A percentile compares a stretch with the other conserved stretches of the same genome.
Conservation (phyloP, 2,113 vertebrate genomes). For the Rhagologus leucostigma region DNA sequence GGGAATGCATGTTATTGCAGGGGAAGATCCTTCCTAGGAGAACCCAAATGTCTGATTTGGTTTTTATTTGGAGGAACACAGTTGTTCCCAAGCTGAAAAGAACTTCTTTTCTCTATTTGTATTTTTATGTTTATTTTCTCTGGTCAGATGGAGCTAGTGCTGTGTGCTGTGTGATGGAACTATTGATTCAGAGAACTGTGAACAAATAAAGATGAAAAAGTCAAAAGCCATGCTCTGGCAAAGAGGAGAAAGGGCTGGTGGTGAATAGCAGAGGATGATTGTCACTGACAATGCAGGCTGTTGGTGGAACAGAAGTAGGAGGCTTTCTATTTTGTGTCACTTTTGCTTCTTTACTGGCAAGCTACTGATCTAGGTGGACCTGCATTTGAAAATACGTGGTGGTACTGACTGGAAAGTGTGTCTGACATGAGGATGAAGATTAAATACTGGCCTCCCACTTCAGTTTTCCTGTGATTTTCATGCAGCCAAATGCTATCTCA, state of each 20-base stretch:
- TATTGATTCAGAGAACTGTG: conserved; percentile 1
- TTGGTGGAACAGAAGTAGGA: background rate
- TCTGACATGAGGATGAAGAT: background rate
- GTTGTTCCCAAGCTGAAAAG: background rate
- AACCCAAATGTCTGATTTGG: fast-evolving
- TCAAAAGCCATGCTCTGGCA: background rate
- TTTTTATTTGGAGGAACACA: background rate
- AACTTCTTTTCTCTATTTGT: background rate
- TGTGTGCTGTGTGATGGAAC: background rate
- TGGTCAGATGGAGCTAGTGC: background rate
- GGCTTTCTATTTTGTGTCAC: background rate
- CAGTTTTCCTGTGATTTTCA: background rate
- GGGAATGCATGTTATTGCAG: background rate
- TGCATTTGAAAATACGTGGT: background rate
- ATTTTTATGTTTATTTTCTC: background rate
- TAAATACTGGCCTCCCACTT: background rate
- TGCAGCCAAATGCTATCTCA: background rate
- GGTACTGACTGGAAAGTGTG: background rate
- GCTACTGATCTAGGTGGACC: background rate
- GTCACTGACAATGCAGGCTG: background rate
- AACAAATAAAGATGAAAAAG: background rate
- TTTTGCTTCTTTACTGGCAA: background rate
- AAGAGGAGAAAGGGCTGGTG: background rate
- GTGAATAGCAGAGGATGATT: background rate
- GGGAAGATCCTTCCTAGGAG: background rate